These are phyloP conservation scores for Tetrax tetrax DNA, from an alignment of 2,113 vertebrate species.

Conservation along the genomic window DNA sequence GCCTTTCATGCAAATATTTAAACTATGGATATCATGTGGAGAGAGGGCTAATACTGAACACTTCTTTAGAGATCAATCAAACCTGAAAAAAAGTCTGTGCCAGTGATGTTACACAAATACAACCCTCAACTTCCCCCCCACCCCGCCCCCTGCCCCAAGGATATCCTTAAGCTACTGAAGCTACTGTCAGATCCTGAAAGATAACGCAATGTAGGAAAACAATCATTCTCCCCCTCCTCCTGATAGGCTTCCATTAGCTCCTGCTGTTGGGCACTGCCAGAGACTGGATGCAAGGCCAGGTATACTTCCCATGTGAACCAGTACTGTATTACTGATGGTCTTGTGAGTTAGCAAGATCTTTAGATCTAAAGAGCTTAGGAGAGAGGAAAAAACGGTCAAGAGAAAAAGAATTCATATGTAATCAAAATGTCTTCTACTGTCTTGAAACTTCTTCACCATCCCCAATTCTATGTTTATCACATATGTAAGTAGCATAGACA, in stretches of 20 bases:
- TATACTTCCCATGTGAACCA: not conserved
- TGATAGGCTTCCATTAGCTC: not conserved
- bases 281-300: not conserved
- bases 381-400: not conserved
- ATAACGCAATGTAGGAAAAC: not conserved
- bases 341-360: not conserved
- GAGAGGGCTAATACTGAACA: not conserved
- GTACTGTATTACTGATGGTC: not conserved
- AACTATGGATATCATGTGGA: not conserved
- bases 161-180: not conserved
- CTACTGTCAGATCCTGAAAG: not conserved
- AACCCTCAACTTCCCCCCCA: not conserved
- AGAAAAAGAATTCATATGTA: not conserved
- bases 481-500: fast-evolving
- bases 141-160: not conserved
- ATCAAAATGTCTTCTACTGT: not conserved
- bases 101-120: not conserved
- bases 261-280: not conserved
- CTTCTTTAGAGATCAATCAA: not conserved
- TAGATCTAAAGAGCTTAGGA: not conserved
- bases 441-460: not conserved
- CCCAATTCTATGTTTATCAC: not conserved
- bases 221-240: not conserved
- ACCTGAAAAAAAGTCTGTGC: not conserved
- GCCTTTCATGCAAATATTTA: constrained; percentile 33